Percentiles rank a stretch among this genome's conserved stretches.
Evolutionary conservation across 2,797 vertebrate genomes (phyloP).

Genomic region (Siniperca scherzeri): DNA sequence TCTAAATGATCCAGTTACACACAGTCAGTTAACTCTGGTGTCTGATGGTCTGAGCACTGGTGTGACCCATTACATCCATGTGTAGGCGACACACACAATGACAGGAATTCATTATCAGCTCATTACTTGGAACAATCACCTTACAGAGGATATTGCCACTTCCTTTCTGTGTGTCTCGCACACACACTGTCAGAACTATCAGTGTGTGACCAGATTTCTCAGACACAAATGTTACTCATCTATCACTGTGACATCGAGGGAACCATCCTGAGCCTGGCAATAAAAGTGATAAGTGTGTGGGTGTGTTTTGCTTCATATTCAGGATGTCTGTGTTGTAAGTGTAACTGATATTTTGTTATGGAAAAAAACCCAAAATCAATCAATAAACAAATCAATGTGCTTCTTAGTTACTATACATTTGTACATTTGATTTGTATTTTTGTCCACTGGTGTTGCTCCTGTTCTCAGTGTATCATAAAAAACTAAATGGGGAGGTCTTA

Average conservation of each 20-base stretch:
- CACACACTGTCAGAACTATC: not conserved
- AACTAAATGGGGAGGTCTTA: no score
- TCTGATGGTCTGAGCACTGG: not conserved
- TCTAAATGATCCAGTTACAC: not conserved
- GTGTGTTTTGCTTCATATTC: not conserved
- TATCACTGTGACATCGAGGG: not conserved
- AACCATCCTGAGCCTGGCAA: conserved; percentile 3
- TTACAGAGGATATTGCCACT: not conserved
- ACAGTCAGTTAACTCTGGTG: not conserved
- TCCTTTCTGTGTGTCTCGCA: not conserved
- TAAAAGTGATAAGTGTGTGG: not conserved
- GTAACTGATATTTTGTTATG: not conserved
- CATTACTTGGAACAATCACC: conserved; percentile 12
- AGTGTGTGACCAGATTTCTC: not conserved
- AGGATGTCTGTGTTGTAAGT: not conserved
- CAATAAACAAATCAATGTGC: not conserved
- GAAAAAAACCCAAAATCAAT: not conserved
- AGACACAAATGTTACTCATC: not conserved
- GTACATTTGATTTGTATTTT: not conserved
- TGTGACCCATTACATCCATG: not conserved
- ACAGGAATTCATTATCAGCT: conserved; percentile 10
- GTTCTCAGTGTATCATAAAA: not conserved
- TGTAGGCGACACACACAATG: not conserved
- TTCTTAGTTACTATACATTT: not conserved
- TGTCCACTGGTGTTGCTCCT: not conserved